phyloP scores from a whole-genome alignment of 2,797 vertebrate species.

The Neolamprologus multifasciatus region DNA sequence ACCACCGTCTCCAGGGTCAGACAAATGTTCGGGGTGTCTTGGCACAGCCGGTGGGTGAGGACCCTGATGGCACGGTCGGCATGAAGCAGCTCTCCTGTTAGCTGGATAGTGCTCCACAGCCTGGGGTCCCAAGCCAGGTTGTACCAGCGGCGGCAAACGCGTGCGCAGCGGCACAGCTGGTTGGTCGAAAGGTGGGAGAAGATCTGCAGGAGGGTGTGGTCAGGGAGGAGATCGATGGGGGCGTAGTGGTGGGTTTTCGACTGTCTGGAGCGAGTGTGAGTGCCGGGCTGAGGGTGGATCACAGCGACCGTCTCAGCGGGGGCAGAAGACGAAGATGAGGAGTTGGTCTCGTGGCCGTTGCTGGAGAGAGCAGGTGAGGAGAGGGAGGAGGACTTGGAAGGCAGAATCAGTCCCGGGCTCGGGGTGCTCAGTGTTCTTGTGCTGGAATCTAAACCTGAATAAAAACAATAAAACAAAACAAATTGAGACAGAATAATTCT shows the following conservation, averaged over 20 bases:
- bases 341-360: conserved; percentile 83
- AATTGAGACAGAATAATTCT: not conserved
- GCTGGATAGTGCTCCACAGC: conserved; percentile 87
- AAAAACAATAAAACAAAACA: not conserved
- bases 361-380: conserved; percentile 74
- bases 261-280: conserved; percentile 78
- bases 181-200: conserved; percentile 94
- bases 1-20: conserved; percentile 94
- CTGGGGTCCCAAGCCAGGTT: conserved; percentile 96
- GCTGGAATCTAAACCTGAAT: conserved; percentile 88
- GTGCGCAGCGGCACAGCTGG: conserved; percentile 92
- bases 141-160: conserved; percentile 95
- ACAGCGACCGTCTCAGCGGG: conserved; percentile 91
- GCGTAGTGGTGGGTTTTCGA: conserved; percentile 78
- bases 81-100: conserved; percentile 89
- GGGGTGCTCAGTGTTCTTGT: conserved; percentile 94
- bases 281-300: conserved; percentile 80
- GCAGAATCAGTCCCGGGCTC: conserved; percentile 90
- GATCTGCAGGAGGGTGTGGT: conserved; percentile 85
- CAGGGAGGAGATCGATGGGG: conserved; percentile 88
- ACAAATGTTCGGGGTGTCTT: conserved; percentile 97
- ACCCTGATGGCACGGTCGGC: conserved; percentile 91
- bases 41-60: conserved; percentile 92
- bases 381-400: conserved; percentile 78
- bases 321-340: conserved; percentile 86